Evolutionary conservation across 2,797 vertebrate genomes (phyloP).

Genomic region (Anguilla megastoma): DNA sequence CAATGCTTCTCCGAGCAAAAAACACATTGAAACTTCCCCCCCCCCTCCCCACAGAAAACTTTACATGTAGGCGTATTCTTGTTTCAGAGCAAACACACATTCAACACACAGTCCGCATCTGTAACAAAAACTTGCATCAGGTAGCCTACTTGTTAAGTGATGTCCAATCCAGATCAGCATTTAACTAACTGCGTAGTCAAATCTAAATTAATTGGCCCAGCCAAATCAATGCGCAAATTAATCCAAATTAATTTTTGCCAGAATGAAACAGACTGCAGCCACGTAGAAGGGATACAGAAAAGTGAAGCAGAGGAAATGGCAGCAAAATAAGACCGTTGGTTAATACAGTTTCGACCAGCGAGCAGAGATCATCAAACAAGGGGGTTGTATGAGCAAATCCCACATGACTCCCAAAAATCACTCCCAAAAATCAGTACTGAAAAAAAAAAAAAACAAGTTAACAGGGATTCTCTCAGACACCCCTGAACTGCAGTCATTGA

Average conservation of each 20-base stretch:
- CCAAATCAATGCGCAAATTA: not conserved
- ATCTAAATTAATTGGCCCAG: not conserved
- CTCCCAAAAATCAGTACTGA: too few species aligned
- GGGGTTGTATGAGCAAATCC: not conserved
- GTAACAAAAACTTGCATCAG: not conserved
- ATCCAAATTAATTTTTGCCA: not conserved
- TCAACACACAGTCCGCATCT: not conserved
- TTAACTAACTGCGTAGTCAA: not conserved
- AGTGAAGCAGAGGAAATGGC: not conserved
- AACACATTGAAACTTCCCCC: not conserved
- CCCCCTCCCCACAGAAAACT: not conserved
- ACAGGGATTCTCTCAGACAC: too few species aligned
- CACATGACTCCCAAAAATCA: not conserved
- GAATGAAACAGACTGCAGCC: not conserved
- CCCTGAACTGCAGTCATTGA: too few species aligned
- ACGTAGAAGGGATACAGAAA: not conserved
- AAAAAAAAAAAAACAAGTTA: too few species aligned
- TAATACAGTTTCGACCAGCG: not conserved
- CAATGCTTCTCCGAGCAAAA: not conserved
- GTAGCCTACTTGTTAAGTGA: not conserved
- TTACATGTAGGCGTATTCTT: not conserved
- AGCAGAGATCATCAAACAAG: not conserved
- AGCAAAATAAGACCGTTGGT: not conserved
- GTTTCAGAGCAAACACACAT: not conserved
- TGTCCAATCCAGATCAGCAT: not conserved